Evolutionary conservation across 2,797 vertebrate genomes (phyloP).

Genomic region (Falco rusticolus): DNA sequence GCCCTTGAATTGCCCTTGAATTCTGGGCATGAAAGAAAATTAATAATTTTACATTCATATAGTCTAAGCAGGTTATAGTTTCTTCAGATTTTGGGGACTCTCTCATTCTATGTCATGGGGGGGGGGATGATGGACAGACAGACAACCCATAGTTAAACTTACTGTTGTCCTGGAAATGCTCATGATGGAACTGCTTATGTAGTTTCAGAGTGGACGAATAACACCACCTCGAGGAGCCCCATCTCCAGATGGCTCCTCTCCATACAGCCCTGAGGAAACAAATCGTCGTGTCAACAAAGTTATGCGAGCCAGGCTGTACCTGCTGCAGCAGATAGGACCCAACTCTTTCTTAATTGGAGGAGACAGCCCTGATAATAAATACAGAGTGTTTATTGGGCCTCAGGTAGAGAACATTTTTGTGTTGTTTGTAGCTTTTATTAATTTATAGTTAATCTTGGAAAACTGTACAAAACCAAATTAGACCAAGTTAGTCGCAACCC

Average conservation of each 20-base stretch:
- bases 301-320: constrained; percentile 88
- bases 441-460: neutral
- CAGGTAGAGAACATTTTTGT: constrained; percentile 75
- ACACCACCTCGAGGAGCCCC: constrained; percentile 89
- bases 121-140: neutral
- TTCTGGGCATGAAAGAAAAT: neutral
- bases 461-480: neutral
- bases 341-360: constrained; percentile 91
- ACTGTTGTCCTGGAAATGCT: neutral
- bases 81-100: neutral
- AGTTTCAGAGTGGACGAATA: constrained; percentile 89
- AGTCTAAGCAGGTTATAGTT: neutral
- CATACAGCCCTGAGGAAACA: constrained; percentile 89
- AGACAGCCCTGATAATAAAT: constrained; percentile 91
- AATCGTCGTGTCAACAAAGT: constrained; percentile 90
- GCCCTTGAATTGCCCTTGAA: neutral
- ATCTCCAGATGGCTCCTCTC: constrained; percentile 90
- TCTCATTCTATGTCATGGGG: neutral
- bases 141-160: neutral
- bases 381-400: constrained; percentile 90
- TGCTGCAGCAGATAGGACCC: constrained; percentile 90
- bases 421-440: neutral
- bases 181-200: neutral
- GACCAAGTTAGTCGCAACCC: neutral
- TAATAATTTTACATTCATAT: neutral